Evolutionary conservation across 2,888 invertebrate species (phyloP).

Genomic region (Lithodes maja): DNA sequence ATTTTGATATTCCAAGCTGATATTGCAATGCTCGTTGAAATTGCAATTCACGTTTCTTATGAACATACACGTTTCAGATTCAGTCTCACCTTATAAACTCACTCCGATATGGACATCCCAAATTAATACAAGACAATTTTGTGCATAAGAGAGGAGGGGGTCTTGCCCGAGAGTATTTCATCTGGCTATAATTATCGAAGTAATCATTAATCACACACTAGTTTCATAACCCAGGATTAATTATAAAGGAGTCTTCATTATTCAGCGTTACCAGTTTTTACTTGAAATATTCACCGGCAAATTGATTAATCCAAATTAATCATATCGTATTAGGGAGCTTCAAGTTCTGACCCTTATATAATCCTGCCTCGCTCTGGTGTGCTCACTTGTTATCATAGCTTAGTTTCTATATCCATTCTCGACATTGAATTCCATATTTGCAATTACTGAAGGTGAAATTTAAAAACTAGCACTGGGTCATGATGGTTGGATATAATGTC

Average conservation of each 20-base stretch:
- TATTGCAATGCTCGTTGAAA: no score
- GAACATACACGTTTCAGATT: no score
- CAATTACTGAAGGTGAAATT: no score
- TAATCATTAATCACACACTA: slow-evolving; percentile 29
- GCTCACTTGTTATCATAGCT: background rate
- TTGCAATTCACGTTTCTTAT: no score
- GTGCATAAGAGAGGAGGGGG: background rate
- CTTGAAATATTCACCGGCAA: slow-evolving; percentile 1
- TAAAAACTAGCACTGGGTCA: no score
- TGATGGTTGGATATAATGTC: no score
- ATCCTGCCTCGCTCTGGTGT: background rate
- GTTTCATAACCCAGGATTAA: slow-evolving; percentile 22
- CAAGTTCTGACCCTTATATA: background rate
- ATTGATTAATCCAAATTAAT: slow-evolving; percentile 17
- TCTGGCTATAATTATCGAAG: background rate
- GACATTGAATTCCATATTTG: no score
- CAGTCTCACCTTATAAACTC: no score
- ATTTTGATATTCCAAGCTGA: no score
- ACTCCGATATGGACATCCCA: background rate
- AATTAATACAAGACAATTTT: background rate
- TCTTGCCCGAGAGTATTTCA: background rate
- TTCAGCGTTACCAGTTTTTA: background rate
- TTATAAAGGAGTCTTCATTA: slow-evolving; percentile 21
- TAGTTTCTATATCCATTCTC: no score
- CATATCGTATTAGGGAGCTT: slow-evolving; percentile 2